Base-by-base conservation (phyloP, 2,113 vertebrate species). In the Caretta caretta region DNA sequence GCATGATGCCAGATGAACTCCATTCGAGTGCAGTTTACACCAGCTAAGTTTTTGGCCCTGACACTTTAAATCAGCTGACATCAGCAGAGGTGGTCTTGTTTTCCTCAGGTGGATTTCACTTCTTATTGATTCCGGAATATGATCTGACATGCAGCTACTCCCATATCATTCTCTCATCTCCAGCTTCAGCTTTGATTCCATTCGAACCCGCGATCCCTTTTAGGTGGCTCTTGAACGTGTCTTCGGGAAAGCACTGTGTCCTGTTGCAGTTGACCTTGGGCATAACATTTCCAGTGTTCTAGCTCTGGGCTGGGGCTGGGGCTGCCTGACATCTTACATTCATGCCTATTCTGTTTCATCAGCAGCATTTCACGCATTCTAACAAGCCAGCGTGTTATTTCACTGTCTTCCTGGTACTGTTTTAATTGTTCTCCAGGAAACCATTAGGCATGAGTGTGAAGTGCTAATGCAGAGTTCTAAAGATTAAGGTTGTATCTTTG, bases 11-110 rank as follows among this genome's bases (percentile, higher is more conserved):
- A n/a, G 2, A 1, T 83, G 65, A 59, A 46, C 27, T 79, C n/a
- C 25, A 80, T 57, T 57, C 53, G 57, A 90, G 24, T 13, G 57
- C 94, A 57, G 85, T 62, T 87, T 90, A 3, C 4, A 50, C 1
- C 22, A 10, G 10, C 12, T n/a, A 10, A 80, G 5, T 4, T 69
- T 88, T 78, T 95, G 14, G 31, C 5, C 10, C 49, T 65, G 5
- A 20, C n/a, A 14, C 38, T 51, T 75, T 50, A 9, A 49, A 53
- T 1, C 59, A 56, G 8, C 20, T 50, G 84, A 2, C 16, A 84
- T 1, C 1, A 3, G 31, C 5, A 0, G 35, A 0, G 4, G 10
- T 14, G 20, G 13, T 13, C 14, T 96, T 93, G 16, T 6, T 86
- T 94, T 69, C 81, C 1, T 12, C 38, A 13, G 27, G 19, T 4